Conservation (phyloP, 2,113 vertebrate genomes). For the Sula dactylatra region DNA sequence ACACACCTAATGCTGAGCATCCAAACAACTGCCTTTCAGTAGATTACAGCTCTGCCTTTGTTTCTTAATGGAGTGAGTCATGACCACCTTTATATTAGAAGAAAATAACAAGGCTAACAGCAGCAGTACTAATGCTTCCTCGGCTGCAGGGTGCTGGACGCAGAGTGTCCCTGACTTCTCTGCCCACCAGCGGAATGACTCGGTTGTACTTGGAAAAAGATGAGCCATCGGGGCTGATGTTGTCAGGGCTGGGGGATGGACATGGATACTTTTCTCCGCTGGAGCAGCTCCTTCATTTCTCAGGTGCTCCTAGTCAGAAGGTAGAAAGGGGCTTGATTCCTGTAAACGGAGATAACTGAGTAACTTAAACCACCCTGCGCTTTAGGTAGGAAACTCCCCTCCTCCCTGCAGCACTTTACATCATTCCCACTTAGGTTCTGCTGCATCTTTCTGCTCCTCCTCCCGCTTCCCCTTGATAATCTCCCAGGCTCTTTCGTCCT, state of each 20-base stretch:
- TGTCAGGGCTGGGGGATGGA: neutral
- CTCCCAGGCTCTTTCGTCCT: neutral
- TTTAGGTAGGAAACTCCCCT: conserved; percentile 44
- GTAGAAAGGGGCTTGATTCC: neutral
- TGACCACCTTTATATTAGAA: conserved; percentile 61
- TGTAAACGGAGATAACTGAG: neutral
- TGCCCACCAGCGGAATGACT: conserved; percentile 19
- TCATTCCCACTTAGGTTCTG: conserved; percentile 6
- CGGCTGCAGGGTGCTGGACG: conserved; percentile 6
- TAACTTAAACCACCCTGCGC: neutral
- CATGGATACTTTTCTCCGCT: neutral
- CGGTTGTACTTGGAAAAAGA: neutral
- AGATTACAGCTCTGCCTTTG: conserved; percentile 56
- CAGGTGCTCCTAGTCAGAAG: neutral
- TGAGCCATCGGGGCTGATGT: neutral
- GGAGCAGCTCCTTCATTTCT: neutral
- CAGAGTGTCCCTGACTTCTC: conserved; percentile 19
- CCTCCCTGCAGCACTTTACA: neutral
- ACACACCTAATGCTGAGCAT: conserved; percentile 11
- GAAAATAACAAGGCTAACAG: conserved; percentile 45
- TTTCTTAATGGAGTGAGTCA: conserved; percentile 63
- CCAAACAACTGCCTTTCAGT: conserved; percentile 44
- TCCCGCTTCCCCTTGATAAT: conserved; percentile 15
- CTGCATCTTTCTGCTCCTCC: conserved; percentile 30
- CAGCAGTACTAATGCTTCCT: conserved; percentile 24